Evolutionary conservation across 2,888 invertebrate genomes (phyloP).

Genomic region (Megastigmus dorsalis): DNA sequence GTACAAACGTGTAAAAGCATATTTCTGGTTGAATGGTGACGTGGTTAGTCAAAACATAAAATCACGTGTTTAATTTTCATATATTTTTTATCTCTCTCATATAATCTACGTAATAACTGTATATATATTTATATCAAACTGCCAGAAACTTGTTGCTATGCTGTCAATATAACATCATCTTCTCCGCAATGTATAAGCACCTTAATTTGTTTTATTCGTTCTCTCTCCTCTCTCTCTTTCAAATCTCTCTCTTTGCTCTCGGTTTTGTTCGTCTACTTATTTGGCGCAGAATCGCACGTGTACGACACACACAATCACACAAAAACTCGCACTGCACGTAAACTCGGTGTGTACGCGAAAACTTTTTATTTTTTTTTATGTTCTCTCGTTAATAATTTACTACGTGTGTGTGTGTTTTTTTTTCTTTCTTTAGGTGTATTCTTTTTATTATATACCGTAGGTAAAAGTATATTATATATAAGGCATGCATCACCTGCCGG

Average conservation of each 20-base stretch:
- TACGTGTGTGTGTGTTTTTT: constrained; percentile 25
- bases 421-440: not conserved
- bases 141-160: constrained; percentile 39
- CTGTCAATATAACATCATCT: constrained; percentile 21
- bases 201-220: constrained; percentile 19
- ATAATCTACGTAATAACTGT: constrained; percentile 42
- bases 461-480: constrained; percentile 61
- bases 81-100: constrained; percentile 43
- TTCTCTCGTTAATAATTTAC: constrained; percentile 35
- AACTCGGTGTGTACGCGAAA: constrained; percentile 48
- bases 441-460: constrained; percentile 38
- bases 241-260: constrained; percentile 40
- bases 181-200: constrained; percentile 40
- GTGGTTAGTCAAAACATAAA: constrained; percentile 45
- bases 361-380: constrained; percentile 32
- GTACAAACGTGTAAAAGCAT: constrained; percentile 55
- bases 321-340: constrained; percentile 36
- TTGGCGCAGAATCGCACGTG: constrained; percentile 50
- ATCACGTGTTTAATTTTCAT: constrained; percentile 48
- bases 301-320: constrained; percentile 47
- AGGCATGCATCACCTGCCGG: constrained; percentile 69
- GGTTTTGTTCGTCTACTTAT: constrained; percentile 12
- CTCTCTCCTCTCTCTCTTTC: constrained; percentile 25
- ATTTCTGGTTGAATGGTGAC: constrained; percentile 42
- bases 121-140: constrained; percentile 49